A percentile compares a stretch with the other conserved stretches of the same genome.
phyloP scores from a whole-genome alignment of 2,797 vertebrate genomes.

The Columba guinea region DNA sequence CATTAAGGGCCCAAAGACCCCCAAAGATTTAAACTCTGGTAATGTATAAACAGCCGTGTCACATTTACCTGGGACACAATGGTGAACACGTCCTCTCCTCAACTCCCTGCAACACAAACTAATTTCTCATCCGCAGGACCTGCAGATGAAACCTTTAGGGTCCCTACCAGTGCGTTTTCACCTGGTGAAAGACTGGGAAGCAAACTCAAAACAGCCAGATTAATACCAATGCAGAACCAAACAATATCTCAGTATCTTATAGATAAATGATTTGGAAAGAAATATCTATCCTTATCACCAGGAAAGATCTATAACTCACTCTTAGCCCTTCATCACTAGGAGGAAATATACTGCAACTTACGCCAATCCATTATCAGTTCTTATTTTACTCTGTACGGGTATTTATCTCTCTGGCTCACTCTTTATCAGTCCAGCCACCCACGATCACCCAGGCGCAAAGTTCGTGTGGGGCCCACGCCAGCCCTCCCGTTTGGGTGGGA shows the following conservation, averaged over 20 bases:
- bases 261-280: constrained; percentile 50
- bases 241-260: constrained; percentile 20
- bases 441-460: not conserved
- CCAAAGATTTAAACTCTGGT: constrained; percentile 32
- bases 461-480: not conserved
- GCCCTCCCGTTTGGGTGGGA: not conserved
- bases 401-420: constrained; percentile 47
- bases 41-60: not conserved
- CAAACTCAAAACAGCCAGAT: constrained; percentile 52
- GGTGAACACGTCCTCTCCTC: constrained; percentile 3
- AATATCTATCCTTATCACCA: not conserved
- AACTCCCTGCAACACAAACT: constrained; percentile 35
- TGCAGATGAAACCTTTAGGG: not conserved
- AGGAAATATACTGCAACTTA: constrained; percentile 40
- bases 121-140: constrained; percentile 14
- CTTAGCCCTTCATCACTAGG: constrained; percentile 52
- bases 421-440: constrained; percentile 38
- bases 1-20: constrained; percentile 4
- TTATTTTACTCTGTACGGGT: constrained; percentile 1
- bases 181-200: not conserved
- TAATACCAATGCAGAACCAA: constrained; percentile 54
- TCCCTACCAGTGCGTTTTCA: not conserved
- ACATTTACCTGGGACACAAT: constrained; percentile 26
- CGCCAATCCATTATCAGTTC: constrained; percentile 54
- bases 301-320: constrained; percentile 59